phyloP scores from a whole-genome alignment of 1,140 invertebrate genomes.

The Penaeus vannamei region DNA sequence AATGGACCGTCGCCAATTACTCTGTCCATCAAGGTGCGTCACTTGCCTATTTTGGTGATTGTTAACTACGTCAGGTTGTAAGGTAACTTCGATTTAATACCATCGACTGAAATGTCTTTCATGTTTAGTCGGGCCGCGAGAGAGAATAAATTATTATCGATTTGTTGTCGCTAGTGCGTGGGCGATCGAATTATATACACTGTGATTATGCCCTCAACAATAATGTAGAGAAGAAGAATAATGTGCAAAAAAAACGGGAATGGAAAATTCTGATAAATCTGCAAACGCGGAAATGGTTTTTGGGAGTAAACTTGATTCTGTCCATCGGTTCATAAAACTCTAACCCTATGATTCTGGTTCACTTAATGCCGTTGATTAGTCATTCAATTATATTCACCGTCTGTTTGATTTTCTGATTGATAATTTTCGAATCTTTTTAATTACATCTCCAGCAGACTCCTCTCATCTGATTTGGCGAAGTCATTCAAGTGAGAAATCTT shows the following conservation, averaged over 20 bases:
- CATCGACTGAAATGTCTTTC: no score
- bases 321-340: slow-evolving; percentile 40
- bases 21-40: slow-evolving; percentile 13
- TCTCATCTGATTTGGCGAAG: slow-evolving; percentile 44
- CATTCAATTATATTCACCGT: slow-evolving; percentile 61
- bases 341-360: slow-evolving; percentile 57
- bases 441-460: slow-evolving; percentile 40
- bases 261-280: neutral
- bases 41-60: no score
- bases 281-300: slow-evolving; percentile 8
- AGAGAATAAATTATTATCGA: no score
- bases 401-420: slow-evolving; percentile 64
- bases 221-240: neutral
- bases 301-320: slow-evolving; percentile 48
- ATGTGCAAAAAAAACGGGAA: neutral
- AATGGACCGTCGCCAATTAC: slow-evolving; percentile 49
- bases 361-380: slow-evolving; percentile 64
- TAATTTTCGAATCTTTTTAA: slow-evolving; percentile 66
- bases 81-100: no score
- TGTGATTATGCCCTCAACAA: no score
- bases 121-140: no score
- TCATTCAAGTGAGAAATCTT: slow-evolving; percentile 38
- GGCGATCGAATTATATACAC: no score
- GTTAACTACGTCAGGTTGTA: no score
- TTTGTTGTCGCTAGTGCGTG: no score